Evolutionary conservation across 2,113 vertebrate species (phyloP).

Genomic region (Lepisosteus oculatus): DNA sequence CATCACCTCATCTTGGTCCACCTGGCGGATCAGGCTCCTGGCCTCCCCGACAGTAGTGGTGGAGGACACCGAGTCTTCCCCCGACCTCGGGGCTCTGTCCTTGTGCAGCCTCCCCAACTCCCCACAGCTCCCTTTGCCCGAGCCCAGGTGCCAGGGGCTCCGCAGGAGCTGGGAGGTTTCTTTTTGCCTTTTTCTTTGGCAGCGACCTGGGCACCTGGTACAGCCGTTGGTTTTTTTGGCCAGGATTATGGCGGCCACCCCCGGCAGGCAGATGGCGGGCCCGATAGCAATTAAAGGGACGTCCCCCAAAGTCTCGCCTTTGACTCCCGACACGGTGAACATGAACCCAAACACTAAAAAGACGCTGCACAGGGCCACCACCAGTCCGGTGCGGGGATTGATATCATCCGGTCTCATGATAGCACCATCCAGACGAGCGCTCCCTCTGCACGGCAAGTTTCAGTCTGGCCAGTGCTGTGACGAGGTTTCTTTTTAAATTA

Average conservation of each 20-base stretch:
- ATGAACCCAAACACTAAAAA: slow-evolving; percentile 82
- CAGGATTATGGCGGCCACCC: slow-evolving; percentile 72
- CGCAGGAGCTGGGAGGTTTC: slow-evolving; percentile 64
- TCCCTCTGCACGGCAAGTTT: not conserved
- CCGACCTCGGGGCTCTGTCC: slow-evolving; percentile 26
- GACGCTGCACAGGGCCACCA: slow-evolving; percentile 77
- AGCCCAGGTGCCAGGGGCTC: slow-evolving; percentile 69
- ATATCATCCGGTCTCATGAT: slow-evolving; percentile 76
- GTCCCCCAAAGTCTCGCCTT: slow-evolving; percentile 74
- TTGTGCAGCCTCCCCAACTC: slow-evolving; percentile 49
- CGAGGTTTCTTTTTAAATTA: too few relatives aligned
- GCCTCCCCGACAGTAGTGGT: slow-evolving; percentile 44
- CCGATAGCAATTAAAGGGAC: slow-evolving; percentile 78
- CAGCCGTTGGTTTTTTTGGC: slow-evolving; percentile 75
- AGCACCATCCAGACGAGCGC: slow-evolving; percentile 35
- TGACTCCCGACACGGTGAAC: slow-evolving; percentile 80
- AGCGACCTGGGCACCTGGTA: slow-evolving; percentile 52
- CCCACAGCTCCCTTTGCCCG: slow-evolving; percentile 62
- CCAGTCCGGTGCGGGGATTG: slow-evolving; percentile 76
- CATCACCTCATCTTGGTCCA: slow-evolving; percentile 58
- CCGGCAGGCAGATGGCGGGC: slow-evolving; percentile 76
- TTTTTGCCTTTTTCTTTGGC: slow-evolving; percentile 54
- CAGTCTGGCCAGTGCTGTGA: too few relatives aligned
- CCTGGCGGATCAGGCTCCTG: slow-evolving; percentile 48
- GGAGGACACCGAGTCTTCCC: slow-evolving; percentile 43